Conservation (phyloP, 2,797 vertebrate species). For the Anguilla obscura region DNA sequence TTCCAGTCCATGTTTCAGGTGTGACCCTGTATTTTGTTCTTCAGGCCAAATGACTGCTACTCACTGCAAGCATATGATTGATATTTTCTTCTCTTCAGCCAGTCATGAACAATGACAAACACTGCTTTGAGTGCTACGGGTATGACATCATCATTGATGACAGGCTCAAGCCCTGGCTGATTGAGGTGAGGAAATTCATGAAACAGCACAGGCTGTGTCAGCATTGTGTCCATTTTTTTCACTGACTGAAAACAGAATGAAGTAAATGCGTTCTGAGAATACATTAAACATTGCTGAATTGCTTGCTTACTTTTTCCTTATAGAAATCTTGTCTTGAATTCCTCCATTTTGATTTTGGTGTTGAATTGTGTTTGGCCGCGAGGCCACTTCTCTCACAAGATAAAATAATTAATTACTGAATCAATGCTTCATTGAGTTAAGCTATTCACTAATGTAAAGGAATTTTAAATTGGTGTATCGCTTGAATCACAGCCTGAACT, state of each 20-base stretch:
- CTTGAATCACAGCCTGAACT: background rate
- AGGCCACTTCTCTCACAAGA: background rate
- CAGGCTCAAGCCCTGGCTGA: constrained; percentile 96
- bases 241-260: background rate
- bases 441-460: background rate
- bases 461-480: background rate
- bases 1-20: background rate
- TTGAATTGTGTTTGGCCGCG: background rate
- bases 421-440: background rate
- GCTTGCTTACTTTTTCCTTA: background rate
- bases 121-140: constrained; percentile 98
- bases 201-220: background rate
- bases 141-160: constrained; percentile 99
- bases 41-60: background rate
- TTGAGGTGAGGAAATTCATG: constrained; percentile 79
- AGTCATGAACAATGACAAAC: constrained; percentile 98
- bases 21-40: background rate
- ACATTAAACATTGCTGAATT: background rate
- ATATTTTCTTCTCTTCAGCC: constrained; percentile 70
- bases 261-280: background rate
- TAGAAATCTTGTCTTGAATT: background rate
- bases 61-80: background rate
- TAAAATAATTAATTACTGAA: background rate
- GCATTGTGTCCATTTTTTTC: background rate
- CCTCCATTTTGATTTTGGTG: background rate